Evolutionary conservation across 2,888 invertebrate species (phyloP).

Genomic region (Zaprionus bogoriensis): DNA sequence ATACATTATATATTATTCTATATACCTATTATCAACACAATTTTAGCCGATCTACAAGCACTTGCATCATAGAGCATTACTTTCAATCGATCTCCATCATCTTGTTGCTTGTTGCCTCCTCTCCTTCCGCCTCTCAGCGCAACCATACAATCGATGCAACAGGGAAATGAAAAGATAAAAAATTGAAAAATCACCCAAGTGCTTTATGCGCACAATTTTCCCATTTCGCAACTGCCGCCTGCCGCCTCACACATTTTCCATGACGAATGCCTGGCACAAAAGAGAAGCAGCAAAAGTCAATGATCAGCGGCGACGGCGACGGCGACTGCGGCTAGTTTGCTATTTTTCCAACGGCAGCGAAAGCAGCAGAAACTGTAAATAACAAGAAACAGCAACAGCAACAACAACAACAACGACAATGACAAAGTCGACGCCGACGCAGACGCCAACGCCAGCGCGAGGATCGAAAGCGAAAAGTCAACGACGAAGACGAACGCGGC

Average conservation of each 20-base stretch:
- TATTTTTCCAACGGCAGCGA: constrained; percentile 70
- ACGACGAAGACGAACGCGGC: constrained; percentile 35
- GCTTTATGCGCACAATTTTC: constrained; percentile 41
- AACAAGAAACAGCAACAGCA: constrained; percentile 65
- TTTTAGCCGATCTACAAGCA: too few relatives aligned
- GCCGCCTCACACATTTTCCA: constrained; percentile 63
- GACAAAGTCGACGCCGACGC: constrained; percentile 14
- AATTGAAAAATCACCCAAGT: constrained; percentile 28
- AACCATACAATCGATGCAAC: neutral
- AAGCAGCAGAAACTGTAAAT: constrained; percentile 74
- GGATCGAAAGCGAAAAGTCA: constrained; percentile 75
- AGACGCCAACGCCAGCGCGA: constrained; percentile 35
- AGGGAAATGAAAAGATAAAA: constrained; percentile 7
- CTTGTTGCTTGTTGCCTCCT: too few relatives aligned
- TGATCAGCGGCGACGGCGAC: constrained; percentile 64
- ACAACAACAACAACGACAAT: constrained; percentile 22
- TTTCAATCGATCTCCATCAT: too few relatives aligned
- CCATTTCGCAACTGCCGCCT: constrained; percentile 49
- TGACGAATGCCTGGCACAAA: constrained; percentile 69
- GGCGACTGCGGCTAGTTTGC: constrained; percentile 48
- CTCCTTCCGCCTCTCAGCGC: too few relatives aligned
- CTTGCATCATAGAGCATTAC: too few relatives aligned
- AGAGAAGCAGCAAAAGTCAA: constrained; percentile 76
- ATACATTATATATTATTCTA: too few relatives aligned
- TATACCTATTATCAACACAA: too few relatives aligned